Base-by-base conservation (phyloP, 2,113 vertebrate species). In the Spea multiplicata region DNA sequence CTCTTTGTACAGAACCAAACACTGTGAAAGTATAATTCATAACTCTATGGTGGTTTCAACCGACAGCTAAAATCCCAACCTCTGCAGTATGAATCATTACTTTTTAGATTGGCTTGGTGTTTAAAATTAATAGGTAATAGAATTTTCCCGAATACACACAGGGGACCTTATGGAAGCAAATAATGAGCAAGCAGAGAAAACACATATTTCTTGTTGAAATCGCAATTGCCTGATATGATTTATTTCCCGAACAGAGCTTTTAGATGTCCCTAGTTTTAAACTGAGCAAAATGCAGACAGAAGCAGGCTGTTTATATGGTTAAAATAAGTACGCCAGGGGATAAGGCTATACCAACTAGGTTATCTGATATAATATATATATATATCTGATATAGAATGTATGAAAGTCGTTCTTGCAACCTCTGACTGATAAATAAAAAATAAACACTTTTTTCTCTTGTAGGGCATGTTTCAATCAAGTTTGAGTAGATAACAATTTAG, bases 41-140 rank as follows among this genome's bases (percentile, higher is more conserved):
- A 67, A 75, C 48, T 71, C 76, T 66, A 57, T 55, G 62, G 61
- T 66, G 70, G 76, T 73, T 66, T 73, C 61, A 66, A 57, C 30
- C 49, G 70, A 79, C 49, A 73, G 70, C 62, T 73, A 73, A 55
- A 79, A 66, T 66, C 65, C 61, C 76, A 73, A 50, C 76, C 69
- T 78, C 59, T 64, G 76, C 69, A 46, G 70, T 57, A 73, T 79
- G 61, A 79, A 79, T 73, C 76, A 79, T 73, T 66, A 66, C 62
- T 66, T 79, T 73, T 65, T 79, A 79, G 70, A 79, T 79, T 79
- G 70, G 76, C 76, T 79, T 45, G n/a, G 62, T 66, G 70, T 79
- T 79, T 79, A 65, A 79, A 79, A 79, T 79, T 73, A 79, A 79
- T 79, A 73, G 76, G 76, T 79, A 73, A 79, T 73, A 79, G 70